Conservation (phyloP, 2,797 vertebrate genomes). For the Naso thynnoides region DNA sequence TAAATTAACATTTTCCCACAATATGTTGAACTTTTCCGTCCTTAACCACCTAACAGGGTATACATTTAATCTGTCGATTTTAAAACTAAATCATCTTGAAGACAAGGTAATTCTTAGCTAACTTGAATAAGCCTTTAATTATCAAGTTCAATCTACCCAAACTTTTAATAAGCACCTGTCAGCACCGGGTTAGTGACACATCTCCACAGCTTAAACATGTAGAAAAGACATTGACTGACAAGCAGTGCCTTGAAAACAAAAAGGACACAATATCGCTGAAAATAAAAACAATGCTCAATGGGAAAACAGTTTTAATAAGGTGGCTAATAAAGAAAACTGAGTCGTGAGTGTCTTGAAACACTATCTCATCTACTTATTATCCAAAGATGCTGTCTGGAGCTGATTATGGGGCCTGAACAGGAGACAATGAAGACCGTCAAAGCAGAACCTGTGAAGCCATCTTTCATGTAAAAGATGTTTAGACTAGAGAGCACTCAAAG, state of each 20-base stretch:
- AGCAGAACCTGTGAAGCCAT: slow-evolving; percentile 9
- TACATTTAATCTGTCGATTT: slow-evolving; percentile 5
- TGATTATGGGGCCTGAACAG: slow-evolving; percentile 25
- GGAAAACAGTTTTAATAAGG: slow-evolving; percentile 47
- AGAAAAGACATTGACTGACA: slow-evolving; percentile 33
- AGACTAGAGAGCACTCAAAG: slow-evolving; percentile 1
- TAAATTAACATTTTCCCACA: not conserved
- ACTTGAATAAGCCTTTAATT: slow-evolving; percentile 31
- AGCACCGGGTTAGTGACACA: slow-evolving; percentile 15
- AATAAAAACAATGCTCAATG: not conserved
- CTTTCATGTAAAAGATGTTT: not conserved
- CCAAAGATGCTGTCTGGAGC: slow-evolving; percentile 18
- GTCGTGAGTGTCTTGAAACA: slow-evolving; percentile 21
- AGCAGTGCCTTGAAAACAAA: slow-evolving; percentile 9
- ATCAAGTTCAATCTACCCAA: slow-evolving; percentile 20
- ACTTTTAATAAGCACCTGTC: slow-evolving; percentile 31
- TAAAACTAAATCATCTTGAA: not conserved
- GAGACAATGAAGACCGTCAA: slow-evolving; percentile 21
- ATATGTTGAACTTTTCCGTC: not conserved
- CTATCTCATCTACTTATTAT: slow-evolving; percentile 8
- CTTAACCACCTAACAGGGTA: not conserved
- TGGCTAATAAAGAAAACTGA: slow-evolving; percentile 21
- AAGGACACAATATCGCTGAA: slow-evolving; percentile 22
- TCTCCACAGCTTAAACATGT: slow-evolving; percentile 21
- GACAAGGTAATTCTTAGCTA: not conserved